Percentiles rank a stretch among this genome's conserved stretches.
phyloP scores from a whole-genome alignment of 2,797 vertebrate species.

The Oophaga sylvatica region DNA sequence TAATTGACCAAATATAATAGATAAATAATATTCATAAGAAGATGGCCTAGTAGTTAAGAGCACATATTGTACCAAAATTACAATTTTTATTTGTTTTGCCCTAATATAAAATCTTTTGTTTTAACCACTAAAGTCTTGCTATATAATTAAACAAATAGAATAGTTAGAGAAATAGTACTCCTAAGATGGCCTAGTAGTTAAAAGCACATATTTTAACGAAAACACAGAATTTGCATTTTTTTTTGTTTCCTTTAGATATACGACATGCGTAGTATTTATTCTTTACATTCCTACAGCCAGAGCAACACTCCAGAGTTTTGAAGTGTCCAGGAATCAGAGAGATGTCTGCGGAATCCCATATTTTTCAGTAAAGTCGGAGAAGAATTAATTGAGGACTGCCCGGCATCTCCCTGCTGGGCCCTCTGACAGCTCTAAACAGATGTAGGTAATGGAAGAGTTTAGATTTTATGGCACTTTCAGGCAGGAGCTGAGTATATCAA shows the following conservation, averaged over 20 bases:
- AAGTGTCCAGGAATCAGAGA: not conserved
- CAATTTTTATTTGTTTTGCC: too few species aligned
- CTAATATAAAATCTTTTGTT: too few species aligned
- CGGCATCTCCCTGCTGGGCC: conserved; percentile 59
- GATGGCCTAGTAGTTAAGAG: not conserved
- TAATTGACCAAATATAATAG: too few species aligned
- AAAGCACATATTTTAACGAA: not conserved
- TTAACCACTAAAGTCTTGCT: too few species aligned
- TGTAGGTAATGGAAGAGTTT: conserved; percentile 63
- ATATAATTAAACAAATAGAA: too few species aligned
- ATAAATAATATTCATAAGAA: not conserved
- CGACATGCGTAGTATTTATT: not conserved
- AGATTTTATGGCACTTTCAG: conserved; percentile 61
- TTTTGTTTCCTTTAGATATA: not conserved
- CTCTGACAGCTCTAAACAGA: conserved; percentile 62
- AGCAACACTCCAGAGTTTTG: not conserved
- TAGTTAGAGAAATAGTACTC: not conserved
- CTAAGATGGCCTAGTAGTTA: not conserved
- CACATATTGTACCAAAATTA: not conserved
- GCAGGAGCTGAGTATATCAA: conserved; percentile 62
- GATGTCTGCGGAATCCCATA: conserved; percentile 43
- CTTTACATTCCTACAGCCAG: conserved; percentile 13
- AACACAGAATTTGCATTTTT: too few species aligned
- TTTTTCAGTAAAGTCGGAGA: conserved; percentile 53
- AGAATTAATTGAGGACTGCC: conserved; percentile 60